A percentile compares a stretch with the other conserved stretches of the same genome.
Evolutionary conservation across 2,113 vertebrate species (phyloP).

Genomic region (Misgurnus mizolepis): DNA sequence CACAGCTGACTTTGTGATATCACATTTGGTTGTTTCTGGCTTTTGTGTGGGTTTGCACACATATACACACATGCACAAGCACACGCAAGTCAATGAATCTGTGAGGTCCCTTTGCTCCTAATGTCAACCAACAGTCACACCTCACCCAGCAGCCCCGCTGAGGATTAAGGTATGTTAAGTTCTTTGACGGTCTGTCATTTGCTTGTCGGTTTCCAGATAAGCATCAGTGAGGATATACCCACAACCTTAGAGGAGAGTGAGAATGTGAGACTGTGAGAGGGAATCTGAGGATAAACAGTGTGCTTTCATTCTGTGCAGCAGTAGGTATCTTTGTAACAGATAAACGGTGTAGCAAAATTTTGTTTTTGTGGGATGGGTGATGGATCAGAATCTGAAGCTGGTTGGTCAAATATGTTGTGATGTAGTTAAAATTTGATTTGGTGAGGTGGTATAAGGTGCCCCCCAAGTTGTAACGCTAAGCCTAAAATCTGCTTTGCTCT

Average conservation of each 20-base stretch:
- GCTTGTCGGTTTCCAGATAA: conserved; percentile 36
- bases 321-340: not conserved
- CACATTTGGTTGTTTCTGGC: not conserved
- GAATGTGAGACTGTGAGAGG: not conserved
- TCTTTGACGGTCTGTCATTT: conserved; percentile 38
- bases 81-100: not conserved
- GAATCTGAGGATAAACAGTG: not conserved
- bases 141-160: not conserved
- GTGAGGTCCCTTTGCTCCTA: conserved; percentile 9
- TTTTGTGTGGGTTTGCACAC: not conserved
- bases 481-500: too few species aligned
- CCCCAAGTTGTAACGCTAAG: too few species aligned
- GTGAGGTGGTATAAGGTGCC: not conserved
- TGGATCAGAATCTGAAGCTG: not conserved
- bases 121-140: conserved; percentile 22
- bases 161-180: conserved; percentile 29
- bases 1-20: not conserved
- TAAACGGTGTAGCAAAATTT: not conserved
- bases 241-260: not conserved
- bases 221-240: conserved; percentile 12
- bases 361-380: not conserved
- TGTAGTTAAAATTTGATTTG: not conserved
- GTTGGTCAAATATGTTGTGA: not conserved
- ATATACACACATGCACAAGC: not conserved
- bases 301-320: not conserved